Evolutionary conservation across 1,140 invertebrate species (phyloP).

Genomic region (Calliphora vicina): DNA sequence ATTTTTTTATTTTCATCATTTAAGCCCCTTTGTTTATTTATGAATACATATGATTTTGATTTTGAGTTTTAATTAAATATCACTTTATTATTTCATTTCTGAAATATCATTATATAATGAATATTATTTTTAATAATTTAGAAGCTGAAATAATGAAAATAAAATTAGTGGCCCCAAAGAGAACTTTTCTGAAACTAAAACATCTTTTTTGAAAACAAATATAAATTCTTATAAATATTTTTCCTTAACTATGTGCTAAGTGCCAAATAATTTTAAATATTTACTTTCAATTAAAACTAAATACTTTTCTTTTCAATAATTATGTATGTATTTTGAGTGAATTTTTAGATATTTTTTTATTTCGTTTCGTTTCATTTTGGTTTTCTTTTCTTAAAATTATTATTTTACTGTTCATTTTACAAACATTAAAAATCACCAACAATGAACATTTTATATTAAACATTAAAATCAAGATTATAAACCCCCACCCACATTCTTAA

Average conservation of each 20-base stretch:
- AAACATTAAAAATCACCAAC: background rate
- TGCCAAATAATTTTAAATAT: too few species aligned
- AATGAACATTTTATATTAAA: background rate
- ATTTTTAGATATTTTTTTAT: background rate
- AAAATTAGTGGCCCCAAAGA: slow-evolving; percentile 69
- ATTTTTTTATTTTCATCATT: too few species aligned
- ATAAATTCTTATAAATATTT: slow-evolving; percentile 19
- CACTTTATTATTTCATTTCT: background rate
- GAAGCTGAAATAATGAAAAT: background rate
- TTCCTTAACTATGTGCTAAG: background rate
- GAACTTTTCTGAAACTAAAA: slow-evolving; percentile 72
- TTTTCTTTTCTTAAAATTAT: background rate
- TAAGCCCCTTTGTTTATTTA: too few species aligned
- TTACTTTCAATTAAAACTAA: background rate
- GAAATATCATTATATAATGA: too few species aligned
- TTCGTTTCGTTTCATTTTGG: background rate
- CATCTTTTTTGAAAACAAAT: slow-evolving; percentile 38
- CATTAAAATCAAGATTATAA: background rate
- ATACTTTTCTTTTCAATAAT: background rate
- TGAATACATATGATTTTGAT: background rate
- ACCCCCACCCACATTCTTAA: background rate
- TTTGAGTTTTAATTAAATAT: slow-evolving; percentile 4
- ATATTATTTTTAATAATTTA: too few species aligned
- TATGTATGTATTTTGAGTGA: background rate
- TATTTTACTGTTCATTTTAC: background rate